Conservation (phyloP, 2,888 invertebrate species). For the Leptinotarsa rubiginosa region DNA sequence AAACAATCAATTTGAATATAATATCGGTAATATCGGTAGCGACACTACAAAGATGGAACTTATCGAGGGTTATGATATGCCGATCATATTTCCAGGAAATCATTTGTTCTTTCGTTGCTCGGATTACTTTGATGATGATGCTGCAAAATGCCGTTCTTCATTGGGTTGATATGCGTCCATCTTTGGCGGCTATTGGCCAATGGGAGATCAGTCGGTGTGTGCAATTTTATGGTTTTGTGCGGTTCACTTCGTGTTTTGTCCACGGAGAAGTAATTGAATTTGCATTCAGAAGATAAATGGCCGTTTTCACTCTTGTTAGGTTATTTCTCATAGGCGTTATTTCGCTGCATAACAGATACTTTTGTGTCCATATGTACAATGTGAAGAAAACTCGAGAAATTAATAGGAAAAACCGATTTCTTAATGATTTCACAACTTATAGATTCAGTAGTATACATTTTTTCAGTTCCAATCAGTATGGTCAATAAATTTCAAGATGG, state of each 20-base stretch:
- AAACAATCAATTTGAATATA: conserved; percentile 26
- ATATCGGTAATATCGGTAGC: conserved; percentile 24
- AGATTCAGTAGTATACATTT: too few species aligned
- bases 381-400: too few species aligned
- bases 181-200: conserved; percentile 9
- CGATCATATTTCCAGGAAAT: conserved; percentile 33
- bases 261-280: conserved; percentile 13
- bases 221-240: conserved; percentile 20
- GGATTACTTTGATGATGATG: conserved; percentile 21
- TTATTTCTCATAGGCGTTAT: not conserved
- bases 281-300: conserved; percentile 12
- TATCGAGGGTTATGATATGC: conserved; percentile 22
- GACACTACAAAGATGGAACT: conserved; percentile 24
- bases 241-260: conserved; percentile 2
- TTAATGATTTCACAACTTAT: too few species aligned
- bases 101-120: conserved; percentile 19
- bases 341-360: not conserved
- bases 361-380: not conserved
- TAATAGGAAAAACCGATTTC: too few species aligned
- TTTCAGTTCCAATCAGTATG: too few species aligned
- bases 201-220: conserved; percentile 16
- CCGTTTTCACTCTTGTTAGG: not conserved
- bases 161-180: conserved; percentile 19
- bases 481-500: too few species aligned
- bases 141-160: conserved; percentile 27